Evolutionary conservation across 2,113 vertebrate species (phyloP), one percentile per base, ranked within the genome.

Genomic region (Zingel zingel): DNA sequence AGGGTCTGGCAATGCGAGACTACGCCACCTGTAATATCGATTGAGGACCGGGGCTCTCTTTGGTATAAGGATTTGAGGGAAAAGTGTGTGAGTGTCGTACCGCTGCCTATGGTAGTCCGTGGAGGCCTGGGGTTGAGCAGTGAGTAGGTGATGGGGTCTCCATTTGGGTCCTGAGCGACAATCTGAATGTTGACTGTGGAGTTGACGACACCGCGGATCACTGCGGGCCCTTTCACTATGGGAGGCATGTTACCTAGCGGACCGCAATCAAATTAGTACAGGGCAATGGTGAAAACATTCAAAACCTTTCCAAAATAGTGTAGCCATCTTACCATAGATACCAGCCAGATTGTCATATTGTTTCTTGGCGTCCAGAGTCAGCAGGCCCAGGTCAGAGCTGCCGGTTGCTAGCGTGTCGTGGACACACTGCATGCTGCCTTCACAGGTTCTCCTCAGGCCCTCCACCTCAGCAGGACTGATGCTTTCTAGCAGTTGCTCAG

Each of bases 171-270:
- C 80, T 92, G 59, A 51, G 95, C 94, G 0, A 87, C 65, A 65
- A 96, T 88, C 71, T 86, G 83, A 68, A 94, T 39, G 50, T 57
- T 92, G 75, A 93, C 72, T 5, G 93, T 90, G 14, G 83, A 82
- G 59, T 95, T 95, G 74, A 96, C 93, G 80, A 86, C 91, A 67
- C 86, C 81, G 5, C 43, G 90, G 81, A 97, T 96, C 67, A 96
- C 78, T 1, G 75, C 88, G 18, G 96, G 95, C 53, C 88, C 89
- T 6, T 81, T 94, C 84, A 96, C 87, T 10, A 95, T 88, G 48
- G 96, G 96, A 6, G 95, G 95, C 80, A 93, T 91, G 87, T 95
- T 96, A 39, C 95, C 96, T 97, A 80, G 57, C 19, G 73, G 10
- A 33, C 12, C 23, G 45, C 47, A 66, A 43, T 62, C 14, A 7